A percentile compares a stretch with the other conserved stretches of the same genome.
Conservation (phyloP, 2,888 invertebrate genomes). For the Lottia scabra region DNA sequence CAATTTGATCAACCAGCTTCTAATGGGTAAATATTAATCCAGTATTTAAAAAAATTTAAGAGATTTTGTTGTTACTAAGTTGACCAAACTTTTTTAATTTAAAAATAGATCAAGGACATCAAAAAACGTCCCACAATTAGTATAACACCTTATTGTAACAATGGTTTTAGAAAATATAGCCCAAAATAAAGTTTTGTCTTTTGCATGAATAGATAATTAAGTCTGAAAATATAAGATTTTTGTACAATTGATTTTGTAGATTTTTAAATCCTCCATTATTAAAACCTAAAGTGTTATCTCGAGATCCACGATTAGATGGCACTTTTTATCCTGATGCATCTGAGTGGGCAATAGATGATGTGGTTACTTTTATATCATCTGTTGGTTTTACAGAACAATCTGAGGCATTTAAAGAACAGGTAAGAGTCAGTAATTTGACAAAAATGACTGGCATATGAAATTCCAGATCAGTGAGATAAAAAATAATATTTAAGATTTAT, state of each 20-base stretch:
- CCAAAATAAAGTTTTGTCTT: background rate
- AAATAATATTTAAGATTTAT: too few species aligned
- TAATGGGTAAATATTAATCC: background rate
- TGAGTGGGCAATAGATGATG: slow-evolving; percentile 86
- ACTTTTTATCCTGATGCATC: slow-evolving; percentile 77
- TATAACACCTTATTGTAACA: too few species aligned
- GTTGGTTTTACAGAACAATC: slow-evolving; percentile 82
- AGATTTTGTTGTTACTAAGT: too few species aligned
- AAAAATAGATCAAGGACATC: too few species aligned
- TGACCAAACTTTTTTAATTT: too few species aligned
- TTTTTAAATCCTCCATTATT: background rate
- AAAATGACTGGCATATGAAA: too few species aligned
- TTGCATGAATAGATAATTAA: background rate
- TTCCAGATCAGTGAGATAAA: too few species aligned
- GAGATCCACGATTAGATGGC: slow-evolving; percentile 20
- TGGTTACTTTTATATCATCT: slow-evolving; percentile 81
- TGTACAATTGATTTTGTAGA: too few species aligned
- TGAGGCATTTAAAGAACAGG: slow-evolving; percentile 84
- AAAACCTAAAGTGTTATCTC: slow-evolving; percentile 16
- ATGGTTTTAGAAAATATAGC: too few species aligned
- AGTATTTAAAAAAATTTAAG: too few species aligned
- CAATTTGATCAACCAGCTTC: background rate
- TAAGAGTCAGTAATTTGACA: slow-evolving; percentile 56
- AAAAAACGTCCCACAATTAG: too few species aligned
- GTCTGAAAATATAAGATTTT: background rate